Percentiles rank a stretch among this genome's conserved stretches.
phyloP scores from a whole-genome alignment of 2,797 vertebrate species.

The Kryptopterus vitreolus region DNA sequence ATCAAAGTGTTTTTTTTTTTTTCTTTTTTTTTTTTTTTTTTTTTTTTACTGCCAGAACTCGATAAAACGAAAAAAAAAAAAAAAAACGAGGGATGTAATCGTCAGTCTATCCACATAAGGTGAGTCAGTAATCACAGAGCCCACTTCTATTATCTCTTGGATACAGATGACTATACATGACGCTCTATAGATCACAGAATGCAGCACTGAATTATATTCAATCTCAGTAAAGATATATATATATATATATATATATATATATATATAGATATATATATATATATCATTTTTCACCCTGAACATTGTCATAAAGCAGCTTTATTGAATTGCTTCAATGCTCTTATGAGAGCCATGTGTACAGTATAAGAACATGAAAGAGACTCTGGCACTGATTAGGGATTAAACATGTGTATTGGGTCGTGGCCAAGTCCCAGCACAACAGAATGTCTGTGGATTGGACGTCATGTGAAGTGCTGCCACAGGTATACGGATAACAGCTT shows the following conservation, averaged over 20 bases:
- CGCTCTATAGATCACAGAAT: neutral
- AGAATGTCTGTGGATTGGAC: neutral
- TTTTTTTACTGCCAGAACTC: neutral
- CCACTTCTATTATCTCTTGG: neutral
- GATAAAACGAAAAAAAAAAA: neutral
- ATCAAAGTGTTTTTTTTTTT: slow-evolving; percentile 28
- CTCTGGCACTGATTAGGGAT: neutral
- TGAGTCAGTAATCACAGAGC: neutral
- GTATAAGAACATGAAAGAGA: neutral
- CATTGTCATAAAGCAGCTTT: neutral
- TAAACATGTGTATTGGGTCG: neutral
- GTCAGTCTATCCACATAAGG: neutral
- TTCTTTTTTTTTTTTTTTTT: slow-evolving; percentile 20
- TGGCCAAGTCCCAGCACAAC: neutral
- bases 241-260: neutral
- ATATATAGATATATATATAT: neutral
- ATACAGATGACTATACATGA: neutral
- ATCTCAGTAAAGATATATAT: neutral
- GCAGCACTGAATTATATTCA: neutral
- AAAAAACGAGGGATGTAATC: neutral
- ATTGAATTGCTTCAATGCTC: neutral
- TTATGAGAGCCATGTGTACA: neutral
- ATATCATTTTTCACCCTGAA: neutral
- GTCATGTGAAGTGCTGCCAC: neutral
- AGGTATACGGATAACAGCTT: neutral